phyloP scores from a whole-genome alignment of 2,888 invertebrate genomes.

The Catocala fraxini region DNA sequence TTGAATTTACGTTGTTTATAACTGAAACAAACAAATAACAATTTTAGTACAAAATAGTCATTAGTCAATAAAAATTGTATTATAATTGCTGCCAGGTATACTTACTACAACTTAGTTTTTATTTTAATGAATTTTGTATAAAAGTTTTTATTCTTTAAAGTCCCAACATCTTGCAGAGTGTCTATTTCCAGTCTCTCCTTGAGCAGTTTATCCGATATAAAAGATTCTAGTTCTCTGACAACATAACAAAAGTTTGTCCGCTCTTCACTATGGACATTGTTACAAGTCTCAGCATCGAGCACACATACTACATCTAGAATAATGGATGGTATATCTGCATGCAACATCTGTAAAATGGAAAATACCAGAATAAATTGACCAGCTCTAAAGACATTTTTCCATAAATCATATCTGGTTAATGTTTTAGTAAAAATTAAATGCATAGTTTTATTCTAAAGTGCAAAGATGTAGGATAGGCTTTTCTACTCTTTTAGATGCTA shows the following conservation, averaged over 20 bases:
- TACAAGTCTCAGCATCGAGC: constrained; percentile 93
- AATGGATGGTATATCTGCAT: constrained; percentile 93
- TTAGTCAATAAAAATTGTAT: neutral
- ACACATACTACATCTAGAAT: constrained; percentile 95
- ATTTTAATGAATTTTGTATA: constrained; percentile 98
- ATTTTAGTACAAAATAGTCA: no score
- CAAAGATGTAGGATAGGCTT: no score
- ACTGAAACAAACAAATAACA: constrained; percentile 86
- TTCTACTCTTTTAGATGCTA: no score
- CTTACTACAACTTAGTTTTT: constrained; percentile 99
- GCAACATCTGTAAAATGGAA: constrained; percentile 88
- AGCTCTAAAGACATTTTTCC: no score
- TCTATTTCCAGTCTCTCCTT: constrained; percentile 98
- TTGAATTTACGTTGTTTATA: constrained; percentile 99
- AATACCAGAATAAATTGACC: neutral
- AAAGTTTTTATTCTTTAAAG: constrained; percentile 95
- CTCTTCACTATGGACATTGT: constrained; percentile 91
- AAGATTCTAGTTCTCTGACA: constrained; percentile 93
- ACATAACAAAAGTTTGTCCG: constrained; percentile 92
- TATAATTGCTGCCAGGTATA: constrained; percentile 58
- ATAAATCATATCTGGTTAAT: no score
- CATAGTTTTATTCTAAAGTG: no score
- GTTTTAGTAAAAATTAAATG: no score
- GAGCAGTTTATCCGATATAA: constrained; percentile 94
- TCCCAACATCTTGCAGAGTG: constrained; percentile 96